Conservation (phyloP, 2,888 invertebrate genomes). For the Cremastobaeus sp. region DNA sequence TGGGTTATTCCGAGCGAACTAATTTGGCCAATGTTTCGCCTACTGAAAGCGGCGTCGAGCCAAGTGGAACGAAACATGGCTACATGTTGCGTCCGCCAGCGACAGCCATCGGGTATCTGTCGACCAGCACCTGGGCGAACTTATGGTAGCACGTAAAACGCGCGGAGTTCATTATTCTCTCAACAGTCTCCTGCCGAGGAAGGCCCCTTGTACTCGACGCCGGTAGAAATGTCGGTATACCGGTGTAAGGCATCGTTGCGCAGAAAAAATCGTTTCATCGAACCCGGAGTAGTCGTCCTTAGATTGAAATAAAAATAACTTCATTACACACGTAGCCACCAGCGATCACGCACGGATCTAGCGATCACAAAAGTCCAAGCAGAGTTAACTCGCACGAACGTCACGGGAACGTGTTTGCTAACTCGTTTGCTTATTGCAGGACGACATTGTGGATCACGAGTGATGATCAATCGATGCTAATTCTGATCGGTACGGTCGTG, state of each 20-base stretch:
- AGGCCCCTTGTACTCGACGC: constrained; percentile 58
- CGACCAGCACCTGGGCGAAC: constrained; percentile 61
- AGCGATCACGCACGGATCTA: constrained; percentile 67
- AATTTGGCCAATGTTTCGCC: constrained; percentile 46
- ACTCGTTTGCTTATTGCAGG: constrained; percentile 31
- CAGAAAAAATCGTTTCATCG: constrained; percentile 75
- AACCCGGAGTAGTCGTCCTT: constrained; percentile 80
- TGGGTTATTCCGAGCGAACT: constrained; percentile 42
- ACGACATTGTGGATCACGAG: constrained; percentile 3
- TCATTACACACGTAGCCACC: constrained; percentile 76
- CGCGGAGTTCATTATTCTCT: constrained; percentile 72
- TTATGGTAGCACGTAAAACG: constrained; percentile 60
- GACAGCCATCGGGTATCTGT: constrained; percentile 19
- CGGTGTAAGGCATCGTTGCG: constrained; percentile 54
- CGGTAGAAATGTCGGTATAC: constrained; percentile 56
- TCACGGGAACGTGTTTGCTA: constrained; percentile 44
- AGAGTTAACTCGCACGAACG: constrained; percentile 15
- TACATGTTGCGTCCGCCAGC: constrained; percentile 46
- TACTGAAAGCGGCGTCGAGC: constrained; percentile 24
- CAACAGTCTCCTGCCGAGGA: constrained; percentile 65
- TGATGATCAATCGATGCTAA: constrained; percentile 24
- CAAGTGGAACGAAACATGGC: constrained; percentile 31
- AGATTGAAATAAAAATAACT: constrained; percentile 80
- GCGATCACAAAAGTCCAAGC: constrained; percentile 52
- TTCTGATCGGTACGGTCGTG: constrained; percentile 1